Percentiles rank a stretch among this genome's conserved stretches.
These are phyloP conservation scores for Azemiops feae DNA, from an alignment of 2,113 vertebrate species.

Conservation along the genomic window DNA sequence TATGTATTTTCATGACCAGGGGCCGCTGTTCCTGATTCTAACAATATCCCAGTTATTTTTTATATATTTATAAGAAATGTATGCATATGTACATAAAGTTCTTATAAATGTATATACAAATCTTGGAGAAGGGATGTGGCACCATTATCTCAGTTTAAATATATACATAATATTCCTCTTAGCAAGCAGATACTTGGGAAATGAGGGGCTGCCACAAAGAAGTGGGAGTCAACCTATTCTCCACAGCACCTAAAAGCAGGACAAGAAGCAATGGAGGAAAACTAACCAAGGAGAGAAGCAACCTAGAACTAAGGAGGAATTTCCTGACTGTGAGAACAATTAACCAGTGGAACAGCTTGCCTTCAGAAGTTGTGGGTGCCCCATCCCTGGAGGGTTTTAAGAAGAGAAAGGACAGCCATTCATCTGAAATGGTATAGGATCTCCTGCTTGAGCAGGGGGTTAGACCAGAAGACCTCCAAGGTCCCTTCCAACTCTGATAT, in stretches of 20 bases:
- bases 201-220: background rate
- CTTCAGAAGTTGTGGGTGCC: no score
- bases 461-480: background rate
- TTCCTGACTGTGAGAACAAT: background rate
- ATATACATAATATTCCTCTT: background rate
- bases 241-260: background rate
- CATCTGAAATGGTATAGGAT: background rate
- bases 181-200: background rate
- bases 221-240: background rate
- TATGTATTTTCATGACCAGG: background rate
- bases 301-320: background rate
- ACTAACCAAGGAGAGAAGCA: background rate
- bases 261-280: background rate
- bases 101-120: background rate
- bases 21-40: background rate
- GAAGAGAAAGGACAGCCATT: background rate
- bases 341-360: background rate
- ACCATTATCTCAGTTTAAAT: background rate
- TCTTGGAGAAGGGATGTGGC: background rate
- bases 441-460: background rate
- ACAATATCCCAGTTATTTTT: background rate
- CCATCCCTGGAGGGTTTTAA: background rate
- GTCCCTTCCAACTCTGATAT: background rate
- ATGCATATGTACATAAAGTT: background rate
- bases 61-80: background rate